Percentiles rank a stretch among this genome's conserved stretches.
These are phyloP conservation scores for Porites rus DNA, from an alignment of 92 coral and sea anemone genomes.

Conservation along the genomic window DNA sequence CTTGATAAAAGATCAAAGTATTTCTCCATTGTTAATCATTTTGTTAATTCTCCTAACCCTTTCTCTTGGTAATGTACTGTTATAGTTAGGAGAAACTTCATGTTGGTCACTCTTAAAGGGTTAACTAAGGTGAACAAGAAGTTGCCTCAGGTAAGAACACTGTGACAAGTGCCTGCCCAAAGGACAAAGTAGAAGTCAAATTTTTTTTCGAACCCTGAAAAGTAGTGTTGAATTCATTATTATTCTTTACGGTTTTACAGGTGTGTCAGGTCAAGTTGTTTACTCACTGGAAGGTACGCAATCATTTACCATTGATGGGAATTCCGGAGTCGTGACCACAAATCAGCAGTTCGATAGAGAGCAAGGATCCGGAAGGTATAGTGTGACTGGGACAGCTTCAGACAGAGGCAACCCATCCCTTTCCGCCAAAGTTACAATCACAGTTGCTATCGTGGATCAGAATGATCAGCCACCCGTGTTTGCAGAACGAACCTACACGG, in stretches of 20 bases:
- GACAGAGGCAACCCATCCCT: conserved; percentile 70
- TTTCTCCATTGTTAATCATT: too few relatives aligned
- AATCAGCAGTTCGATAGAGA: conserved; percentile 75
- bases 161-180: too few relatives aligned
- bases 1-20: too few relatives aligned
- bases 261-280: conserved; percentile 50
- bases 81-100: too few relatives aligned
- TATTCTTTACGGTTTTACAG: conserved; percentile 20
- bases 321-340: conserved; percentile 70
- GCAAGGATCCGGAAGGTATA: conserved; percentile 25
- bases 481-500: conserved; percentile 50
- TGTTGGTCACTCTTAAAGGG: too few relatives aligned
- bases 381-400: conserved; percentile 54
- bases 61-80: too few relatives aligned
- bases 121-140: too few relatives aligned
- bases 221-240: neutral
- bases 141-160: too few relatives aligned
- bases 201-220: too few relatives aligned
- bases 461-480: conserved; percentile 86
- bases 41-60: too few relatives aligned
- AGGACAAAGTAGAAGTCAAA: too few relatives aligned
- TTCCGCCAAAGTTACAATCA: conserved; percentile 49
- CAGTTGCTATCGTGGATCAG: conserved; percentile 81
- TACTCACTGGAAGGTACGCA: conserved; percentile 32
- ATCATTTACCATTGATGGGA: conserved; percentile 40